These are phyloP conservation scores for Regulus satrapa DNA, from an alignment of 2,113 vertebrate genomes.

Conservation along the genomic window DNA sequence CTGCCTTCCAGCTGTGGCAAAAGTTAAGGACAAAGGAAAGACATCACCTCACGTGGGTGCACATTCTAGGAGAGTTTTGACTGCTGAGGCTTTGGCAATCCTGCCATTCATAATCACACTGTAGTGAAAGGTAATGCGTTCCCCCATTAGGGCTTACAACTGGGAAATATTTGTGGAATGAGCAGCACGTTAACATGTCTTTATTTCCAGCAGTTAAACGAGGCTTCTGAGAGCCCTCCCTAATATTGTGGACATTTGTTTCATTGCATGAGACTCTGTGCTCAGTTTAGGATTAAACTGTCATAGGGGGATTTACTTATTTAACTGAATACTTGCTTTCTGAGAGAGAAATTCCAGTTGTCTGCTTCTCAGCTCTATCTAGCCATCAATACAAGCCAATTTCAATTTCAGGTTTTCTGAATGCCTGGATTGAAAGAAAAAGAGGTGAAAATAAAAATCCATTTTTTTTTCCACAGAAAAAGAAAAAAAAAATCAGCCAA, in stretches of 20 bases:
- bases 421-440: constrained; percentile 31
- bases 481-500: background rate
- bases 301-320: constrained; percentile 52
- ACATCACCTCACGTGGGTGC: background rate
- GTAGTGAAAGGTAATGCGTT: background rate
- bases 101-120: background rate
- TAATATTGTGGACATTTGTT: constrained; percentile 16
- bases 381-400: constrained; percentile 56
- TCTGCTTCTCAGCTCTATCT: constrained; percentile 51
- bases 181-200: background rate
- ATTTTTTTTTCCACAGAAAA: background rate
- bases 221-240: constrained; percentile 30
- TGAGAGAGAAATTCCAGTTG: constrained; percentile 51
- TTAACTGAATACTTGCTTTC: constrained; percentile 62
- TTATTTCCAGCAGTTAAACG: constrained; percentile 27
- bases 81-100: background rate
- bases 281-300: constrained; percentile 42
- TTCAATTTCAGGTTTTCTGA: constrained; percentile 51
- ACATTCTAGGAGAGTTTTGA: background rate
- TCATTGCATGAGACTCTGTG: constrained; percentile 7
- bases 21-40: background rate
- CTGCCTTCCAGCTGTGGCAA: background rate
- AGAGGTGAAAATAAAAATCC: constrained; percentile 38
- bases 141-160: background rate
- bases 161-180: constrained; percentile 17